Conservation (phyloP, 2,113 vertebrate genomes). For the Camelus bactrianus region DNA sequence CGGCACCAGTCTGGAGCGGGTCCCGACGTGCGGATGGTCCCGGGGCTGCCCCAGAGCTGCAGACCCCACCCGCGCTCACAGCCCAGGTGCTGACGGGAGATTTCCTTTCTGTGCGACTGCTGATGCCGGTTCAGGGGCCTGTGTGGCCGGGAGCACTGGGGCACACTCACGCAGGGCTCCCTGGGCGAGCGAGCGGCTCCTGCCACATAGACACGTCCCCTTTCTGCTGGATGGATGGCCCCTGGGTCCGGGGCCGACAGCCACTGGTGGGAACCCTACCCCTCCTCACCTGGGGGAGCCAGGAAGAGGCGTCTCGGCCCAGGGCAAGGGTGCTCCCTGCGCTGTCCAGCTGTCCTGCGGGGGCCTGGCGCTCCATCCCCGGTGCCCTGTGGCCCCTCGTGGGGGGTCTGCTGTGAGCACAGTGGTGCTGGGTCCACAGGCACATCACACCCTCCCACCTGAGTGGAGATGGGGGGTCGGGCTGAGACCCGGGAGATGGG, state of each 20-base stretch:
- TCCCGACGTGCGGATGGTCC: no score
- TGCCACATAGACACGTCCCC: rapidly evolving
- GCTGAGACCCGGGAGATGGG: not conserved
- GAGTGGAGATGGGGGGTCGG: not conserved
- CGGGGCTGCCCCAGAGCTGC: no score
- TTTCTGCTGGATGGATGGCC: not conserved
- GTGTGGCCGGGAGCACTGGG: rapidly evolving
- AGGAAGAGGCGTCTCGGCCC: rapidly evolving
- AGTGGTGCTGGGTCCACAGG: rapidly evolving
- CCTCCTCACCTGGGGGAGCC: no score
- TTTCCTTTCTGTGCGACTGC: rapidly evolving
- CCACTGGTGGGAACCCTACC: rapidly evolving
- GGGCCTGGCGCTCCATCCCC: rapidly evolving
- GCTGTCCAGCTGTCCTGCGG: rapidly evolving
- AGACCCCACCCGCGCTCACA: no score
- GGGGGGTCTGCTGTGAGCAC: not conserved
- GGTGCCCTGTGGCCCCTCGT: no score
- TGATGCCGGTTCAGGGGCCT: not conserved
- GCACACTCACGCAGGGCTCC: rapidly evolving
- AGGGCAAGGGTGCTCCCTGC: rapidly evolving
- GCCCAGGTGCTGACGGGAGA: not conserved
- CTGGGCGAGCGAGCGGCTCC: rapidly evolving
- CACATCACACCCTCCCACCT: not conserved
- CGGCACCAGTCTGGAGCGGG: not conserved
- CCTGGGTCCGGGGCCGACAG: rapidly evolving